Evolutionary conservation across 92 coral and sea anemone genomes (phyloP).

Genomic region (Epizoanthus stellaris): DNA sequence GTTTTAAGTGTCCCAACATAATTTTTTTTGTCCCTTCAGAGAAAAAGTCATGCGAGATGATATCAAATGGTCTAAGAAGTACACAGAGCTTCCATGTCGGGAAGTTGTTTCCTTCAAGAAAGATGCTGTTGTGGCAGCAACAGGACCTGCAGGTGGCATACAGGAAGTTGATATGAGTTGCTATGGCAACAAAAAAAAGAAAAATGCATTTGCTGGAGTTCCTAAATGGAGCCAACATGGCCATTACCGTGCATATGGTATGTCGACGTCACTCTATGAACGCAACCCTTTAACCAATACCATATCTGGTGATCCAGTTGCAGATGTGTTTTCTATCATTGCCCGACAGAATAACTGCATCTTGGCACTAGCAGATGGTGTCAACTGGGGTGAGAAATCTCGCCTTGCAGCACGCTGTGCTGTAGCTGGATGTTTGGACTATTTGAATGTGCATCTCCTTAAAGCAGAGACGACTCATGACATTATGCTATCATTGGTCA

Average conservation of each 20-base stretch:
- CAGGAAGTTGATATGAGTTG: slow-evolving; percentile 55
- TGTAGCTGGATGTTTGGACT: slow-evolving; percentile 88
- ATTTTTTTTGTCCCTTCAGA: slow-evolving; percentile 41
- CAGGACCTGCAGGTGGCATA: slow-evolving; percentile 95
- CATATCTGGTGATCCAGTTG: slow-evolving; percentile 91
- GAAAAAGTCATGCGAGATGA: slow-evolving; percentile 69
- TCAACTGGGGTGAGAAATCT: slow-evolving; percentile 97
- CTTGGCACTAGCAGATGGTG: slow-evolving; percentile 95
- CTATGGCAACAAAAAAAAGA: slow-evolving; percentile 46
- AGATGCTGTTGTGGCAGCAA: slow-evolving; percentile 77
- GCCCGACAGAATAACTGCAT: slow-evolving; percentile 92
- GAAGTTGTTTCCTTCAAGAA: slow-evolving; percentile 61
- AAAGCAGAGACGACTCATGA: slow-evolving; percentile 82
- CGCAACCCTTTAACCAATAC: slow-evolving; percentile 72
- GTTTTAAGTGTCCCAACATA: too few relatives aligned
- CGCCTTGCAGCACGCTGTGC: slow-evolving; percentile 98
- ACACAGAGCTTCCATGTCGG: slow-evolving; percentile 70
- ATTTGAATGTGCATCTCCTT: slow-evolving; percentile 71
- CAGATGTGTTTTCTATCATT: slow-evolving; percentile 92
- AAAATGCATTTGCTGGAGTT: slow-evolving; percentile 50
- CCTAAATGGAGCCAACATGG: slow-evolving; percentile 79
- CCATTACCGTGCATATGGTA: slow-evolving; percentile 84
- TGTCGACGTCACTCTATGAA: slow-evolving; percentile 89
- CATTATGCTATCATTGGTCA: slow-evolving; percentile 66
- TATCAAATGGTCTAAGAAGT: slow-evolving; percentile 69